Evolutionary conservation across 2,888 invertebrate species (phyloP), one percentile per base, ranked within the genome.

Genomic region (Entomobrya multifasciata): DNA sequence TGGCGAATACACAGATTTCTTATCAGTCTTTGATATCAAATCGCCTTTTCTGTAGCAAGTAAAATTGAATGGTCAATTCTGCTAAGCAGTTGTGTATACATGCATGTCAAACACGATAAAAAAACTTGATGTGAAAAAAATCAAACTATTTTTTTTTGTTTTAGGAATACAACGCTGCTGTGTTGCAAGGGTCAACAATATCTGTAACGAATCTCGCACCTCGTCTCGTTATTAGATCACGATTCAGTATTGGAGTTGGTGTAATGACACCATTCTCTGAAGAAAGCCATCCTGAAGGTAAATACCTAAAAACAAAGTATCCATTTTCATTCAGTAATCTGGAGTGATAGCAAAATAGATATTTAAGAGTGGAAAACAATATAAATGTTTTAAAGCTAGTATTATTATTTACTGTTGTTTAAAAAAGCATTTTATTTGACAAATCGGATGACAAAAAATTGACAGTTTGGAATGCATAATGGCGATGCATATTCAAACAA

Each of bases 231-330:
- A 89, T 91, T 30, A 90, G 88, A 77, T 90, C 90, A 25, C 89
- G 89, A 57, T 91, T 90, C 77, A 89, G 90, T 36, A 90, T 91
- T 67, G 91, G 91, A 60, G 90, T 91, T n/a, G 91, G 91, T 15
- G 91, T 91, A 15, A 90, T 91, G 90, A 90, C 90, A 49, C 90
- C 90, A 11, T 91, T 91, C 62, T 86, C 89, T 76, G 85, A 85
- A 22, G 87, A 83, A 27, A 49, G 81, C 10, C 91, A 91, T 83
- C 91, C 91, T 25, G 88, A 87, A 88, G 90, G 90, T 90, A 82
- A 20, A 4, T 1, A 49, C 47, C n/a, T 30, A 13, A 13, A 49
- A 49, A 72, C 65, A 44, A 36, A 41, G 22, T 52, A 36, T 41
- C 36, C 41, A 11, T 30, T 4, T 15, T 20, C 20, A 3, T 41